A percentile compares a stretch with the other conserved stretches of the same genome.
Conservation (phyloP, 2,888 invertebrate genomes). For the Exephanes ischioxanthus region DNA sequence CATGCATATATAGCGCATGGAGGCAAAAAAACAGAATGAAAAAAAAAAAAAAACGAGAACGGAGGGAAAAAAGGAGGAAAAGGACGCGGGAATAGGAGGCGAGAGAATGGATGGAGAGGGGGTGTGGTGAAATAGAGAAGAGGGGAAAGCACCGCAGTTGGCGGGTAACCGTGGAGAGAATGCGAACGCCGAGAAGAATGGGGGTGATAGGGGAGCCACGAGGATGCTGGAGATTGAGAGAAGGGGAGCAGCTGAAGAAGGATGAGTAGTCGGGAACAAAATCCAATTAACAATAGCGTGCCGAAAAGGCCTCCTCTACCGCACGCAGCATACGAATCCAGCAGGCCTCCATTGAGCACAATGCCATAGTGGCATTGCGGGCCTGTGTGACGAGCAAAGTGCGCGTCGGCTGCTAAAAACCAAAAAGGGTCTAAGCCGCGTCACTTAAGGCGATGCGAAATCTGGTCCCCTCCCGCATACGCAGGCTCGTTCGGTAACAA, state of each 20-base stretch:
- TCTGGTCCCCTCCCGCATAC: background rate
- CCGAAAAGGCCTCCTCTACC: conserved; percentile 18
- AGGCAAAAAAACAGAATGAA: background rate
- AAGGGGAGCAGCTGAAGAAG: conserved; percentile 37
- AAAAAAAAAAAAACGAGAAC: background rate
- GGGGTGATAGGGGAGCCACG: background rate
- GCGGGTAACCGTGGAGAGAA: conserved; percentile 14
- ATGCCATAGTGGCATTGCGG: background rate
- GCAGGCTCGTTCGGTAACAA: background rate
- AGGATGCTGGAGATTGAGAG: conserved; percentile 27
- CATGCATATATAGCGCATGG: background rate
- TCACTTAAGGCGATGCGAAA: conserved; percentile 3
- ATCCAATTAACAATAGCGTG: conserved; percentile 77
- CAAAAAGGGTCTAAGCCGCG: background rate
- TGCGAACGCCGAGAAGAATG: conserved; percentile 16
- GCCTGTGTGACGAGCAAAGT: background rate
- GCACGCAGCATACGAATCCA: background rate
- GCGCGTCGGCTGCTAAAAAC: background rate
- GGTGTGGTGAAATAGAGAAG: conserved; percentile 2
- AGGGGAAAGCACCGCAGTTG: conserved; percentile 15
- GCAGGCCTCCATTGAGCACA: background rate
- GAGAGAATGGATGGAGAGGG: background rate
- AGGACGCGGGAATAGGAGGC: conserved; percentile 13
- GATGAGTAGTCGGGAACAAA: conserved; percentile 62
- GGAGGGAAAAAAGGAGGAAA: background rate